Base-by-base conservation (phyloP, 1,140 invertebrate genomes). In the Caenorhabditis brenneri region DNA sequence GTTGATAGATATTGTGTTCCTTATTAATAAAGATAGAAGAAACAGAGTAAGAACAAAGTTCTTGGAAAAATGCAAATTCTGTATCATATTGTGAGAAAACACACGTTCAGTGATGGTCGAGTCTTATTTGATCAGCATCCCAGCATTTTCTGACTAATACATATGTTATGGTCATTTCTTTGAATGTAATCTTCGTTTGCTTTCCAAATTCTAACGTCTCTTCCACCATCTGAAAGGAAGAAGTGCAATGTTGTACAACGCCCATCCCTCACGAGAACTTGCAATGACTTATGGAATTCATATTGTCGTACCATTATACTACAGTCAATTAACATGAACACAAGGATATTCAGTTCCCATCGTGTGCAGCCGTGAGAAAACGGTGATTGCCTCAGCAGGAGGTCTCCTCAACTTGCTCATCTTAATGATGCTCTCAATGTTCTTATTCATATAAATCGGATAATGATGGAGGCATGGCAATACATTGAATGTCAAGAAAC, bases 151-250 rank as follows among this genome's bases (percentile, higher is more conserved):
- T 74, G 65, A 74, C 65, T 42, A 74, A 74, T 74, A 74, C 65
- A 46, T 74, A 74, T 74, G 65, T 74, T 74, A 74, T 74, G 65
- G 65, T 74, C 36, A 74, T 74, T 74, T 74, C 65, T 74, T 42
- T 74, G 65, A 74, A 74, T 74, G 65, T 74, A 74, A 42, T 74
- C 36, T 33, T 65, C 36, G 65, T 74, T 74, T 74, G 36, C 65
- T 42, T 74, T 74, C 24, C 65, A 39, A 42, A 19, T 42, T 46
- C 36, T 58, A 51, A 51, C 49, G n/a, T 29, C 7, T 36, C 29
- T 0, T 22, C 12, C 33, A 19, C 36, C 36, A 24, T 42, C 33
- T 39, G 65, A 55, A 55, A 55, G 27, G 53, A 24, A 5, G 22
- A 58, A 58, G 53, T 58, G 53, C 53, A 58, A 58, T n/a, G 36